Percentiles rank a stretch among this genome's conserved stretches.
Evolutionary conservation across 1,140 invertebrate genomes (phyloP).

Genomic region (Frieseomelitta varia): DNA sequence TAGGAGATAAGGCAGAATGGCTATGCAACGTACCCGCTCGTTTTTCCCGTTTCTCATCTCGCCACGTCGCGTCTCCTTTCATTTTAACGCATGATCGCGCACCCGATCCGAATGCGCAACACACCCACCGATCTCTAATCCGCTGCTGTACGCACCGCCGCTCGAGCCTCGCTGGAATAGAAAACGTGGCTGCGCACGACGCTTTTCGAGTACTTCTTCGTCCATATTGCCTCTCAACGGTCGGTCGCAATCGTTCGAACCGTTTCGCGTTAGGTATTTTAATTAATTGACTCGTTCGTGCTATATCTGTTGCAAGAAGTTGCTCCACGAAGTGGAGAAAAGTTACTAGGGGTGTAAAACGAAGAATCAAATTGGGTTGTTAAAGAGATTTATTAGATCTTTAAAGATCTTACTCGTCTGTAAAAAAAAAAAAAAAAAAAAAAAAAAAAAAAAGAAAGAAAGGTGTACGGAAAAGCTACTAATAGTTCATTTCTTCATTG

Average conservation of each 20-base stretch:
- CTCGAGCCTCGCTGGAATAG: conserved; percentile 37
- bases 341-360: not conserved
- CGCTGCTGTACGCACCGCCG: conserved; percentile 52
- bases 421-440: not conserved
- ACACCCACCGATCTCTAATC: conserved; percentile 78
- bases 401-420: too few species aligned
- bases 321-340: not conserved
- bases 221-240: not conserved
- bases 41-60: conserved; percentile 62
- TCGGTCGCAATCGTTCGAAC: not conserved
- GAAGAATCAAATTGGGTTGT: not conserved
- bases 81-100: conserved; percentile 81
- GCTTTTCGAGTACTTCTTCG: not conserved
- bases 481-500: not conserved
- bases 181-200: conserved; percentile 35
- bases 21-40: conserved; percentile 7
- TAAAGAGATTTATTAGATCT: not conserved
- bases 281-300: not conserved
- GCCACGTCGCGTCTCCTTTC: conserved; percentile 77
- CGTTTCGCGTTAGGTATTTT: too few species aligned
- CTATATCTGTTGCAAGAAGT: not conserved
- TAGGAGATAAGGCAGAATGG: conserved; percentile 21
- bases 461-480: not conserved
- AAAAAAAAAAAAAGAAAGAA: too few species aligned
- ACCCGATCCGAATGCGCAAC: conserved; percentile 72